These are phyloP conservation scores for Eupithecia inturbata DNA, from an alignment of 2,888 invertebrate genomes.

Conservation along the genomic window DNA sequence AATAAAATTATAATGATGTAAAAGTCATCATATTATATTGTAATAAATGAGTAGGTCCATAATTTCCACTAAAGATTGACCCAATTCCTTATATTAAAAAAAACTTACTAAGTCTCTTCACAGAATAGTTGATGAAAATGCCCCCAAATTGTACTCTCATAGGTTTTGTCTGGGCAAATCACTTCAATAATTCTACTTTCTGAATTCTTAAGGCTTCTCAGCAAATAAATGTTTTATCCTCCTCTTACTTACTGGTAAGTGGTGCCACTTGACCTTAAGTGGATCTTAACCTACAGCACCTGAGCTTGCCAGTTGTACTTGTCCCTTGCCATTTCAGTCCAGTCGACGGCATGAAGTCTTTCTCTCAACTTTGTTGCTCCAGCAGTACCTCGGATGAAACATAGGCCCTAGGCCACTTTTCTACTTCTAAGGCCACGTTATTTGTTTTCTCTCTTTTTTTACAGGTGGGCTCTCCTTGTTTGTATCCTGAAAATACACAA, in stretches of 20 bases:
- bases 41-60: background rate
- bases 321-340: too few relatives aligned
- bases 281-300: too few relatives aligned
- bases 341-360: too few relatives aligned
- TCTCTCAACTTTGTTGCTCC: too few relatives aligned
- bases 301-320: too few relatives aligned
- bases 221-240: background rate
- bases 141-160: background rate
- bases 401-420: background rate
- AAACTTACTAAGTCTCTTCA: background rate
- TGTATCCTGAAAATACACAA: slow-evolving; percentile 54
- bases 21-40: background rate
- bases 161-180: background rate
- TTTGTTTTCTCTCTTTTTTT: slow-evolving; percentile 68
- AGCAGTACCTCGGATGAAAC: too few relatives aligned
- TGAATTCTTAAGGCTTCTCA: background rate
- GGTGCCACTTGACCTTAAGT: too few relatives aligned
- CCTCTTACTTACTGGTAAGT: too few relatives aligned
- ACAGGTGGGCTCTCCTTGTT: slow-evolving; percentile 57
- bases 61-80: background rate
- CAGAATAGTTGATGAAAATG: background rate
- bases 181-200: background rate
- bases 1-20: background rate
- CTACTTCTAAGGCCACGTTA: slow-evolving; percentile 68
- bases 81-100: background rate